A percentile compares a stretch with the other conserved stretches of the same genome.
Evolutionary conservation across 2,797 vertebrate genomes (phyloP).

Genomic region (Xiphorhynchus erythropygius): DNA sequence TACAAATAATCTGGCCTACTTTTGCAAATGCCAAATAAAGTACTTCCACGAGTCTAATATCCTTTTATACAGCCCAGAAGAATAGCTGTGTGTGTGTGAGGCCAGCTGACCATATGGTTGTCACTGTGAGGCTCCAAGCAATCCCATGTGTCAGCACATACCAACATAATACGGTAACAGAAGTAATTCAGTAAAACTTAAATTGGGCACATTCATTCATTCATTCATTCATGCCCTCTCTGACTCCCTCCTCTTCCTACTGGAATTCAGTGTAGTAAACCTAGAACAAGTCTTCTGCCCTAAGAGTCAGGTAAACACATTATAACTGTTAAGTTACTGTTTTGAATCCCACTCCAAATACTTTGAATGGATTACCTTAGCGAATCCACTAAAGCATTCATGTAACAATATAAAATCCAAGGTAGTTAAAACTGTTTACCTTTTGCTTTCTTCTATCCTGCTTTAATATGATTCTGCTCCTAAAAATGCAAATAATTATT

Average conservation of each 20-base stretch:
- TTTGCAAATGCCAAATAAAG: background rate
- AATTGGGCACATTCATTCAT: background rate
- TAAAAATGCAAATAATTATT: constrained; percentile 32
- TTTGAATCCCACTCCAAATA: background rate
- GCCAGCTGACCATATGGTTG: background rate
- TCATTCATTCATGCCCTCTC: background rate
- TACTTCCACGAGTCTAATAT: background rate
- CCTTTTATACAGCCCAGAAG: background rate
- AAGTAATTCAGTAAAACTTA: background rate
- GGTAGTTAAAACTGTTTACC: constrained; percentile 48
- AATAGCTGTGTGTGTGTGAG: background rate
- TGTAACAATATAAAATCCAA: background rate
- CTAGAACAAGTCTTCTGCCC: background rate
- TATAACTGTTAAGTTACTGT: background rate
- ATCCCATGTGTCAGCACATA: background rate
- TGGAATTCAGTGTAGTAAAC: background rate
- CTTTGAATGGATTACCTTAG: background rate
- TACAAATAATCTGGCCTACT: background rate
- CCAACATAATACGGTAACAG: background rate
- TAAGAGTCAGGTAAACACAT: background rate
- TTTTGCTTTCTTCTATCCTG: constrained; percentile 77
- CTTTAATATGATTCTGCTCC: constrained; percentile 71
- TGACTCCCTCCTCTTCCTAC: background rate
- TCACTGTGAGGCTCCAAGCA: background rate
- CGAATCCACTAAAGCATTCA: background rate